Evolutionary conservation across 2,888 invertebrate species (phyloP).

Genomic region (Nomada ferruginata): DNA sequence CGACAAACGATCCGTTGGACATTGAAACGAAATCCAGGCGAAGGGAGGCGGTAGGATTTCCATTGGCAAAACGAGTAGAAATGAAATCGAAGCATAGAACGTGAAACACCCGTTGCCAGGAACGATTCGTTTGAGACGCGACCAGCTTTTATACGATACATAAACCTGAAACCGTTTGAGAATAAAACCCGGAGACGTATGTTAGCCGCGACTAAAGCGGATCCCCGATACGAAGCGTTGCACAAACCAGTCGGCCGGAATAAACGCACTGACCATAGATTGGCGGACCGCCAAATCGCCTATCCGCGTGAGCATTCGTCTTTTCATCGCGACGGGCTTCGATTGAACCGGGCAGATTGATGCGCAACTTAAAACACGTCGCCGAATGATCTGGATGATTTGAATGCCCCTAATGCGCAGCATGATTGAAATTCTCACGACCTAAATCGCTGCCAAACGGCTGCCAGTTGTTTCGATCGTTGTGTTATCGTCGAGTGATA

Average conservation of each 20-base stretch:
- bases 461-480: constrained; percentile 54
- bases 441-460: constrained; percentile 59
- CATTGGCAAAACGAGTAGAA: constrained; percentile 1
- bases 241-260: constrained; percentile 67
- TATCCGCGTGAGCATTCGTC: constrained; percentile 78
- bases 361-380: constrained; percentile 75
- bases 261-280: constrained; percentile 64
- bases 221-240: constrained; percentile 45
- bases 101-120: background rate
- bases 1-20: too few relatives aligned
- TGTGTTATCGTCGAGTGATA: constrained; percentile 47
- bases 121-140: constrained; percentile 32
- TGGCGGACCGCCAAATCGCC: constrained; percentile 75
- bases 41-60: background rate
- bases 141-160: constrained; percentile 42
- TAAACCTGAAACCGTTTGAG: constrained; percentile 44
- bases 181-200: constrained; percentile 51
- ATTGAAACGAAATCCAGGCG: too few relatives aligned
- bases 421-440: constrained; percentile 68
- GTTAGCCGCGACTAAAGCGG: constrained; percentile 40
- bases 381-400: constrained; percentile 74
- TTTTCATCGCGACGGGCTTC: constrained; percentile 78
- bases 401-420: constrained; percentile 61
- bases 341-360: constrained; percentile 76
- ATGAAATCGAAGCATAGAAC: constrained; percentile 13